phyloP scores from a whole-genome alignment of 2,888 invertebrate genomes.

The Orthosia gracilis region DNA sequence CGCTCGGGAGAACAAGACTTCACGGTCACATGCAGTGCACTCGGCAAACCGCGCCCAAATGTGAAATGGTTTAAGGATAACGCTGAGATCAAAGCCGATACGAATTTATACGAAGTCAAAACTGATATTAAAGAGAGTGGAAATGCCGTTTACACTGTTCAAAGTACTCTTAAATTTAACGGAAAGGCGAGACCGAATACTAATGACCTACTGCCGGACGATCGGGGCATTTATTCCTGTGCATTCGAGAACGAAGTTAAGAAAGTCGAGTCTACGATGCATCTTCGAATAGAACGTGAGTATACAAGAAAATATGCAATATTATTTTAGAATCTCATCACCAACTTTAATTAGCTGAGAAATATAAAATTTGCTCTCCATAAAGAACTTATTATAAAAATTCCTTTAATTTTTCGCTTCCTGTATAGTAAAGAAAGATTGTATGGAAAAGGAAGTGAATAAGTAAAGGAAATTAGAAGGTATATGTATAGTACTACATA shows the following conservation, averaged over 20 bases:
- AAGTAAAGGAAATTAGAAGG: slow-evolving; percentile 6
- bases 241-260: slow-evolving; percentile 97
- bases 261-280: slow-evolving; percentile 97
- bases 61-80: slow-evolving; percentile 97
- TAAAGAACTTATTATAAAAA: slow-evolving; percentile 25
- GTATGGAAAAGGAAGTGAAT: slow-evolving; percentile 16
- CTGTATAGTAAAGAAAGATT: slow-evolving; percentile 16
- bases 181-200: slow-evolving; percentile 95
- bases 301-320: slow-evolving; percentile 66
- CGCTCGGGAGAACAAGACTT: slow-evolving; percentile 95
- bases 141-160: slow-evolving; percentile 95
- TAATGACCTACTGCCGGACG: slow-evolving; percentile 95
- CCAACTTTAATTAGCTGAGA: slow-evolving; percentile 14
- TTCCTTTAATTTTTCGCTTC: slow-evolving; percentile 24
- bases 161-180: slow-evolving; percentile 95
- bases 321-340: slow-evolving; percentile 10
- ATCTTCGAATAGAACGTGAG: slow-evolving; percentile 97
- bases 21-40: slow-evolving; percentile 95
- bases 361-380: neutral
- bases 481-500: neutral
- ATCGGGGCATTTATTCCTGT: slow-evolving; percentile 97
- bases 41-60: slow-evolving; percentile 96
- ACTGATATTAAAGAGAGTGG: slow-evolving; percentile 95
- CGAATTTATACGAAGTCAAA: slow-evolving; percentile 95
- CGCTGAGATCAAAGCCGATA: slow-evolving; percentile 94